Evolutionary conservation across 2,888 invertebrate genomes (phyloP).

Genomic region (Aplocera efformata): DNA sequence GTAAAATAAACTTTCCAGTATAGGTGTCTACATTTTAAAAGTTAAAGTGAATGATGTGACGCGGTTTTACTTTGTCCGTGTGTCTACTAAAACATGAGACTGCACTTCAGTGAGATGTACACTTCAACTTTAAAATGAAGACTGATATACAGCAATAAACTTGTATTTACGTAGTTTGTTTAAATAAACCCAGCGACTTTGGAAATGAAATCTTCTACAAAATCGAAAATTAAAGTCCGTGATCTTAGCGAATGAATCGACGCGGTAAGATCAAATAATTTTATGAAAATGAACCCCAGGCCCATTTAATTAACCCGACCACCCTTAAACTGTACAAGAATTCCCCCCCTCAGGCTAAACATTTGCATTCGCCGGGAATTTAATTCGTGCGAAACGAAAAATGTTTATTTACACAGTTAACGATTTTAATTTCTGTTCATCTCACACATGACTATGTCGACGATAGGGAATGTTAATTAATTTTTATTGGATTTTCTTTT

Average conservation of each 20-base stretch:
- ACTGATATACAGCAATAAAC: constrained; percentile 61
- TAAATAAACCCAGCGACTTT: constrained; percentile 39
- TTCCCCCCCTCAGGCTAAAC: constrained; percentile 66
- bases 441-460: constrained; percentile 52
- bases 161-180: constrained; percentile 57
- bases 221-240: constrained; percentile 63
- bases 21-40: background rate
- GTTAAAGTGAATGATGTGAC: constrained; percentile 4
- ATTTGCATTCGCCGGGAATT: constrained; percentile 75
- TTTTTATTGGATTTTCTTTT: constrained; percentile 69
- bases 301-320: constrained; percentile 76
- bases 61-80: constrained; percentile 6
- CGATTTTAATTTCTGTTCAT: constrained; percentile 51
- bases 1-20: no score
- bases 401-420: constrained; percentile 65
- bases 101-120: constrained; percentile 51
- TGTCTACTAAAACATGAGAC: constrained; percentile 43
- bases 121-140: constrained; percentile 51
- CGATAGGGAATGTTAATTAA: constrained; percentile 57
- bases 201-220: constrained; percentile 43
- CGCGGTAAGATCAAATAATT: constrained; percentile 73
- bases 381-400: constrained; percentile 64
- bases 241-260: constrained; percentile 59
- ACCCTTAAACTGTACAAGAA: constrained; percentile 74
- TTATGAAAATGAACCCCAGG: constrained; percentile 72